A percentile compares a stretch with the other conserved stretches of the same genome.
Conservation (phyloP, 1,140 invertebrate genomes). For the Dendrolimus punctatus region DNA sequence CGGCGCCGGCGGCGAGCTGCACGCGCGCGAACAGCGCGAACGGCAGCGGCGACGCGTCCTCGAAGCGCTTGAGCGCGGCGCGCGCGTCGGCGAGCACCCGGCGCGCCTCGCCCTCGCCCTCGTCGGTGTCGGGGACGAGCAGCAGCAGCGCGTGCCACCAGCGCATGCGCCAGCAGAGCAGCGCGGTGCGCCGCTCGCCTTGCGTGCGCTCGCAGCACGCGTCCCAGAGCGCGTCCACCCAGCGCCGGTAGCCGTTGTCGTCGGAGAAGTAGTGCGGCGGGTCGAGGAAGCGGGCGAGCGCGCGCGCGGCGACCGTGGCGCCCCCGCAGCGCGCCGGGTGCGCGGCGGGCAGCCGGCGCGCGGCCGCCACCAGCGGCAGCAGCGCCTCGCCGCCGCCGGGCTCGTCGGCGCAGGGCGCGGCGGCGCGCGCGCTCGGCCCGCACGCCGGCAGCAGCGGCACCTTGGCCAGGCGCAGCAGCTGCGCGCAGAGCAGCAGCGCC, state of each 20-base stretch:
- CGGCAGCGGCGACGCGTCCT: conserved; percentile 10
- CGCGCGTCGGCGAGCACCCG: no score
- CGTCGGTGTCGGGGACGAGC: conserved; percentile 9
- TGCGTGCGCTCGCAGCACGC: conserved; percentile 6
- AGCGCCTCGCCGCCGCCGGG: conserved; percentile 1
- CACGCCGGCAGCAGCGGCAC: conserved; percentile 15
- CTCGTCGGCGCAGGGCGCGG: not conserved
- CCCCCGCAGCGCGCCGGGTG: conserved; percentile 6
- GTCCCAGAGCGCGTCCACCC: conserved; percentile 13
- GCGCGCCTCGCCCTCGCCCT: not conserved
- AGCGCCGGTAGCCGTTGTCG: conserved; percentile 9
- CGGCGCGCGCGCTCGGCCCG: conserved; percentile 5
- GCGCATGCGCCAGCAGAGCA: conserved; percentile 20
- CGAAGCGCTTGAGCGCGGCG: not conserved
- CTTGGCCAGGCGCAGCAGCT: conserved; percentile 20
- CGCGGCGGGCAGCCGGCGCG: conserved; percentile 12
- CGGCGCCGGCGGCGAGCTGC: conserved; percentile 2
- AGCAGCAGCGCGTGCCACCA: conserved; percentile 22
- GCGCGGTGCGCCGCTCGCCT: conserved; percentile 7
- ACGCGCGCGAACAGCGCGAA: conserved; percentile 16
- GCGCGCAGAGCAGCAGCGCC: conserved; percentile 11
- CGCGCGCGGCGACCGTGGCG: not conserved
- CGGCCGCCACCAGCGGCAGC: conserved; percentile 6
- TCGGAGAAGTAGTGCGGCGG: conserved; percentile 16
- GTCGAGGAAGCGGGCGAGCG: conserved; percentile 7